These are phyloP conservation scores for Haliclona indistincta DNA, from an alignment of 37 sponge, comb jelly and placozoan genomes.

Conservation along the genomic window DNA sequence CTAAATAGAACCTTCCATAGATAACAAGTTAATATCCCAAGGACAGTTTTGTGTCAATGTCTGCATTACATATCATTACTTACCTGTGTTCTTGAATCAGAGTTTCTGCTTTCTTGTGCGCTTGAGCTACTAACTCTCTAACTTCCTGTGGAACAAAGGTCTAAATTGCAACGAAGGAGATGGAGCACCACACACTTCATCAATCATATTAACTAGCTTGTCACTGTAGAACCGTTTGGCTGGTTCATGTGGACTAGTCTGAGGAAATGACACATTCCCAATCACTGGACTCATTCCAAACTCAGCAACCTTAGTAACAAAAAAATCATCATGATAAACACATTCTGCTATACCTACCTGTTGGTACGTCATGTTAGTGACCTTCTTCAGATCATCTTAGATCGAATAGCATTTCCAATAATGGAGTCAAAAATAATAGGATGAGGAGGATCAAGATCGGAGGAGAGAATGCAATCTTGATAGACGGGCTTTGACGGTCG, in stretches of 20 bases:
- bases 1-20: background rate
- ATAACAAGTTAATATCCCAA: background rate
- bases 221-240: constrained; percentile 59
- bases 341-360: constrained; percentile 66
- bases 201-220: constrained; percentile 54
- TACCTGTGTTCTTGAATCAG: constrained; percentile 69
- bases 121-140: constrained; percentile 24
- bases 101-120: constrained; percentile 58
- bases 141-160: constrained; percentile 57
- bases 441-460: too few species aligned
- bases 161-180: too few species aligned
- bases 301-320: constrained; percentile 46
- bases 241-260: constrained; percentile 10
- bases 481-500: too few species aligned
- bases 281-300: constrained; percentile 81
- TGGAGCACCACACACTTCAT: constrained; percentile 46
- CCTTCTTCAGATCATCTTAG: constrained; percentile 86
- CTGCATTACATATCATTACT: constrained; percentile 4
- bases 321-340: background rate
- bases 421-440: too few species aligned
- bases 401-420: too few species aligned
- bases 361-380: constrained; percentile 74
- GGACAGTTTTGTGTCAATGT: background rate
- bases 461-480: too few species aligned
- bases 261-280: constrained; percentile 77